These are phyloP conservation scores for Dinoponera quadriceps DNA, from an alignment of 1,140 invertebrate genomes.

Conservation along the genomic window DNA sequence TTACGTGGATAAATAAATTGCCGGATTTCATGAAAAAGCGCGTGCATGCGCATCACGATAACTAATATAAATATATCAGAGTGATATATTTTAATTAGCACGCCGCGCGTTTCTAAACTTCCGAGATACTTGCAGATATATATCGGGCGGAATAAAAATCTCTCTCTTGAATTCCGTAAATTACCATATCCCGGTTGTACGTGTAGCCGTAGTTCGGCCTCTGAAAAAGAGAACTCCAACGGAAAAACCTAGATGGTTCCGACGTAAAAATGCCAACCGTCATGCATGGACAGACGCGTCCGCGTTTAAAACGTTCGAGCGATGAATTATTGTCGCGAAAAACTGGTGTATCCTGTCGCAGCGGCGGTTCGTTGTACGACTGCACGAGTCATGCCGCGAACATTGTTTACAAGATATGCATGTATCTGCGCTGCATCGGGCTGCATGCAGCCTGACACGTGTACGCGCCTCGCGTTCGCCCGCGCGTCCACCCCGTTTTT, in stretches of 20 bases:
- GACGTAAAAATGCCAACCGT: constrained; percentile 34
- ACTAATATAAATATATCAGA: too few relatives aligned
- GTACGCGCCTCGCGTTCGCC: constrained; percentile 28
- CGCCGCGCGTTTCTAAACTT: too few relatives aligned
- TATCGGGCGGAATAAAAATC: too few relatives aligned
- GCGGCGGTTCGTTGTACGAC: constrained; percentile 24
- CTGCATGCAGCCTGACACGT: constrained; percentile 41
- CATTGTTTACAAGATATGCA: constrained; percentile 75
- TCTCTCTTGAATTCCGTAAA: not conserved
- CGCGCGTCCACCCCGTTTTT: constrained; percentile 12
- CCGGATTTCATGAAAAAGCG: too few relatives aligned
- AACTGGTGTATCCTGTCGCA: constrained; percentile 72
- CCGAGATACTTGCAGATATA: too few relatives aligned
- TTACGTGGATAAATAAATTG: too few relatives aligned
- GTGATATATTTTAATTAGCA: too few relatives aligned
- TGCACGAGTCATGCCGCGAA: constrained; percentile 69
- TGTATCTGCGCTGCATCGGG: constrained; percentile 49
- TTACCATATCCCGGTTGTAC: not conserved
- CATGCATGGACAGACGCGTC: constrained; percentile 34
- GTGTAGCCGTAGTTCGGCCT: not conserved
- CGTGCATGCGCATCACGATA: too few relatives aligned
- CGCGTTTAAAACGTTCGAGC: constrained; percentile 67
- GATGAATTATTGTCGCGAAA: constrained; percentile 82
- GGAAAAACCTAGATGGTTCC: not conserved
- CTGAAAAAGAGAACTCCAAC: constrained; percentile 10